These are phyloP conservation scores for Ranitomeya imitator DNA, from an alignment of 2,113 vertebrate genomes.

Conservation along the genomic window DNA sequence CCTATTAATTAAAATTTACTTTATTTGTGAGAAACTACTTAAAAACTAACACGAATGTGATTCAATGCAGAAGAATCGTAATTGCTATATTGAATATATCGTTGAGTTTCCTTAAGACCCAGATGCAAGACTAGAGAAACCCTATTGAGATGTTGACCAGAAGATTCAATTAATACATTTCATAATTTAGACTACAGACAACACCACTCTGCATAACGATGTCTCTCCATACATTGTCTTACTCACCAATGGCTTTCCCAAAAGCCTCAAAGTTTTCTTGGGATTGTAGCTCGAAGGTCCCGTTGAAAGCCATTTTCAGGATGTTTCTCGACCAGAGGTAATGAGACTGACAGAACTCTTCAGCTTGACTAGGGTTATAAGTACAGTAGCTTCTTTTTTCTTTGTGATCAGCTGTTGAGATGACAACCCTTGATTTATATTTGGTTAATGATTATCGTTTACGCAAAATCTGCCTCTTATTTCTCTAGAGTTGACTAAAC, in stretches of 20 bases:
- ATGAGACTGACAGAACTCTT: neutral
- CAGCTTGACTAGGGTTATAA: neutral
- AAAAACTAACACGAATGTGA: neutral
- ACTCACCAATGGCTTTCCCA: constrained; percentile 90
- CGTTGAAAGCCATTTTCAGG: constrained; percentile 75
- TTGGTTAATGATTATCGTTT: neutral
- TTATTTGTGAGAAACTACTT: too few species aligned
- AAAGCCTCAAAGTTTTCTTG: constrained; percentile 91
- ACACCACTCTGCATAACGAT: neutral
- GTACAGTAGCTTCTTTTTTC: neutral
- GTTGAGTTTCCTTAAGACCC: neutral
- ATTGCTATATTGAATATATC: neutral
- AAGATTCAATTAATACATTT: neutral
- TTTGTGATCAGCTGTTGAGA: neutral
- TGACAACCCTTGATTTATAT: neutral
- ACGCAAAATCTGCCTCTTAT: neutral
- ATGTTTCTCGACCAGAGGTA: neutral
- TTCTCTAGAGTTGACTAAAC: neutral
- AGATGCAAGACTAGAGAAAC: neutral
- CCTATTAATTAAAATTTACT: too few species aligned
- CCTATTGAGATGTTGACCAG: neutral
- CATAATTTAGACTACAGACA: neutral
- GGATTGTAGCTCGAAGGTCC: constrained; percentile 82
- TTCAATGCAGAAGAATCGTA: neutral
- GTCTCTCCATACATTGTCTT: neutral